phyloP scores from a whole-genome alignment of 2,888 invertebrate species.

The Criorhina ranunculi region DNA sequence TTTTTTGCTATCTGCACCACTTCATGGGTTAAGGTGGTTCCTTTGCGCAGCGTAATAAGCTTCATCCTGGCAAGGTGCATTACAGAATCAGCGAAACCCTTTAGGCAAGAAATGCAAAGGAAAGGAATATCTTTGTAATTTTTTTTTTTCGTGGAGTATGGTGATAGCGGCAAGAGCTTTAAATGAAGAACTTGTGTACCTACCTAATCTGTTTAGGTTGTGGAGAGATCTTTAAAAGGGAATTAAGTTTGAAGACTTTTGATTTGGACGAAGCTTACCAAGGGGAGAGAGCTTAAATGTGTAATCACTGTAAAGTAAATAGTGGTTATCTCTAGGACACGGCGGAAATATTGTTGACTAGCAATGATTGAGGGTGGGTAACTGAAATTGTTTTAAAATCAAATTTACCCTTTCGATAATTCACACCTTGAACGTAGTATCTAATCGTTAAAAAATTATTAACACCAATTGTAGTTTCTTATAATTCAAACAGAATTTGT shows the following conservation, averaged over 20 bases:
- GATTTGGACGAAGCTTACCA: not conserved
- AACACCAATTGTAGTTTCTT: not conserved
- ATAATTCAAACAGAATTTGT: constrained; percentile 64
- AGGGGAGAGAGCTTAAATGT: not conserved
- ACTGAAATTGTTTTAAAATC: no score
- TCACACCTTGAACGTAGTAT: no score
- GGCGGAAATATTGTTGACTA: no score
- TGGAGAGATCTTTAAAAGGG: not conserved
- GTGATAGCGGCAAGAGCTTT: constrained; percentile 13
- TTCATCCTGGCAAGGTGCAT: constrained; percentile 16
- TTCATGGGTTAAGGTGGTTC: not conserved
- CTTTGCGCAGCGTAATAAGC: constrained; percentile 26
- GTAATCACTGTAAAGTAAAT: not conserved
- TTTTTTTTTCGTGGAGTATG: no score
- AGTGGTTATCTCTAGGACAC: no score
- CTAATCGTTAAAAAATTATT: not conserved
- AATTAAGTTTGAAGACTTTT: constrained; percentile 1
- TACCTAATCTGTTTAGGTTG: not conserved
- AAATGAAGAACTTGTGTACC: not conserved
- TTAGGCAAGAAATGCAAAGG: constrained; percentile 4
- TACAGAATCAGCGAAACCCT: not conserved
- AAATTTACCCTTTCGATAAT: no score
- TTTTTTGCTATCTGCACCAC: not conserved
- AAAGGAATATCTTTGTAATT: constrained; percentile 24
- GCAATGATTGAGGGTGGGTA: no score